A percentile compares a stretch with the other conserved stretches of the same genome.
Conservation (phyloP, 2,797 vertebrate species). For the Pangasius krempfi region DNA sequence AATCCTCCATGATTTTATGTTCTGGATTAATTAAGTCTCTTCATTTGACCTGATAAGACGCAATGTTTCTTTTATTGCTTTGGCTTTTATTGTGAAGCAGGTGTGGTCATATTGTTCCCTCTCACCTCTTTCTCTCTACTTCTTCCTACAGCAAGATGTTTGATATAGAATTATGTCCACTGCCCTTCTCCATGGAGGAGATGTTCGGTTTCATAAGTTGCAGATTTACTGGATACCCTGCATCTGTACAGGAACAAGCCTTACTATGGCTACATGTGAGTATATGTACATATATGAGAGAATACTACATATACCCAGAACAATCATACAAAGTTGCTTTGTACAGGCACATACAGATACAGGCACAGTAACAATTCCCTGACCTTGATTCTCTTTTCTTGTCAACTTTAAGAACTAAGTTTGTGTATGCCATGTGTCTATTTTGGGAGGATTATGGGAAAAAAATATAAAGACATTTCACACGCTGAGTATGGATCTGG, state of each 20-base stretch:
- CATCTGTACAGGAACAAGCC: conserved; percentile 96
- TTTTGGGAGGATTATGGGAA: conserved; percentile 45
- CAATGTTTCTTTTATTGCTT: background rate
- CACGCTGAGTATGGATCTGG: conserved; percentile 76
- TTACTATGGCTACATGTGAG: conserved; percentile 97
- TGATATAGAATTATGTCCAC: conserved; percentile 96
- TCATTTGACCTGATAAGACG: conserved; percentile 2
- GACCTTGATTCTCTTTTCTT: background rate
- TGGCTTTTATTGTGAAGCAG: background rate
- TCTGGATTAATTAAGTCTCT: conserved; percentile 44
- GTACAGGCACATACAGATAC: no score
- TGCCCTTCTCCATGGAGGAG: conserved; percentile 99
- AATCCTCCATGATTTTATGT: conserved; percentile 19
- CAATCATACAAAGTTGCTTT: background rate
- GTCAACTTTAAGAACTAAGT: conserved; percentile 28
- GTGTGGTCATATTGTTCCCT: background rate
- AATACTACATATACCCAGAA: background rate
- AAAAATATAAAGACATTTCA: conserved; percentile 61
- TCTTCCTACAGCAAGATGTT: conserved; percentile 93
- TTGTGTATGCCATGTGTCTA: conserved; percentile 34
- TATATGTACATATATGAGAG: conserved; percentile 20
- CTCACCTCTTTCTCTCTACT: conserved; percentile 31
- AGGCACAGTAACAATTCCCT: background rate
- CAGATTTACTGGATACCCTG: conserved; percentile 95
- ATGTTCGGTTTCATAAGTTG: conserved; percentile 99